Conservation (phyloP, 2,888 invertebrate species). For the Melikaiella ostensackeni region DNA sequence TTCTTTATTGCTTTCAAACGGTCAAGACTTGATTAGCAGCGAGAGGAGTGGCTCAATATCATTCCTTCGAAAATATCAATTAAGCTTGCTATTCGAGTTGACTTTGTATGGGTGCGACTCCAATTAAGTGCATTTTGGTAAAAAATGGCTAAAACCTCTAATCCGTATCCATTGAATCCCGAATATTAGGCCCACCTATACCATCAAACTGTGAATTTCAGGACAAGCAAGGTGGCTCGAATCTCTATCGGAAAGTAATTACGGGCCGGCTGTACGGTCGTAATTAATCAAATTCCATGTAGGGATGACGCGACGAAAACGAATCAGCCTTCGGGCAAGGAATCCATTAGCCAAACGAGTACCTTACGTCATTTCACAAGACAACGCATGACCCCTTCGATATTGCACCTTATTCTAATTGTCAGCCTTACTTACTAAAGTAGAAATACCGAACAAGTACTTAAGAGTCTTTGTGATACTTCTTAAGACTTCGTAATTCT, state of each 20-base stretch:
- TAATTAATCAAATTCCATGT: constrained; percentile 72
- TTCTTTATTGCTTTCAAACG: constrained; percentile 8
- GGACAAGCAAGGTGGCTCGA: constrained; percentile 50
- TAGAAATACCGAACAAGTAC: not conserved
- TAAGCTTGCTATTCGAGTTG: not conserved
- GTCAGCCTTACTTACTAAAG: constrained; percentile 49
- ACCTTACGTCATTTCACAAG: constrained; percentile 62
- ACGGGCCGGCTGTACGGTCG: constrained; percentile 62
- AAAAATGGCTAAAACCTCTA: constrained; percentile 15
- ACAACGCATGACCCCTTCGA: constrained; percentile 56
- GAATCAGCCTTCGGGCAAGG: constrained; percentile 64
- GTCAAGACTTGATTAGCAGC: constrained; percentile 11
- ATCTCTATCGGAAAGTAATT: constrained; percentile 71
- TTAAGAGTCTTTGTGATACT: not conserved
- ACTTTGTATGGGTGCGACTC: constrained; percentile 30
- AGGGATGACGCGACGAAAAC: constrained; percentile 72
- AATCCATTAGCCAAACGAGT: constrained; percentile 70
- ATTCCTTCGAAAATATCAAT: constrained; percentile 29
- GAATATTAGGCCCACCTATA: constrained; percentile 15
- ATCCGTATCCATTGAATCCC: not conserved
- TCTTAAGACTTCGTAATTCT: not conserved
- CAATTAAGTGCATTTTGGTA: constrained; percentile 34
- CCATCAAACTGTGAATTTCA: constrained; percentile 20
- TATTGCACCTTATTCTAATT: not conserved
- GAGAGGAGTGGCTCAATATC: constrained; percentile 24